phyloP scores from a whole-genome alignment of 2,797 vertebrate genomes.

The Syngnathus rostellatus region DNA sequence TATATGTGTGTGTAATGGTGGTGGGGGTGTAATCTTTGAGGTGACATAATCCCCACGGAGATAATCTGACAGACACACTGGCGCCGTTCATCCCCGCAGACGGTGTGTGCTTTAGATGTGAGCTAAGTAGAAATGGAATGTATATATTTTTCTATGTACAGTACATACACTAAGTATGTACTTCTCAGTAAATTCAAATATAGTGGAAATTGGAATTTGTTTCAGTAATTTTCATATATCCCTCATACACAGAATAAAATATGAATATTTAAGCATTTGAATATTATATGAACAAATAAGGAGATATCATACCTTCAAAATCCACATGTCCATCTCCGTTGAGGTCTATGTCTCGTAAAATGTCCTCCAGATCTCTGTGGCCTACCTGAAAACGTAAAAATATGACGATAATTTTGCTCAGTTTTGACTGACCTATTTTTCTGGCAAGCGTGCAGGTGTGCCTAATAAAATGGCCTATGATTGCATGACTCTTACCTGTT shows the following conservation, averaged over 20 bases:
- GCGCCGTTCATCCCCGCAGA: constrained; percentile 41
- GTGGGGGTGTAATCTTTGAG: constrained; percentile 42
- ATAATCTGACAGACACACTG: constrained; percentile 62
- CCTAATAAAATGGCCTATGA: not conserved
- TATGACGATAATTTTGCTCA: too few relatives aligned
- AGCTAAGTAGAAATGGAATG: constrained; percentile 9
- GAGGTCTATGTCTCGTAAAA: constrained; percentile 92
- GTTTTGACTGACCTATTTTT: not conserved
- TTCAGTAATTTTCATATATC: not conserved
- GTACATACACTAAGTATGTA: not conserved
- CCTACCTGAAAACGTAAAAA: constrained; percentile 69
- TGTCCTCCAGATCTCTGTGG: constrained; percentile 94
- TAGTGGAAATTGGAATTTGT: not conserved
- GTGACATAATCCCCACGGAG: constrained; percentile 58
- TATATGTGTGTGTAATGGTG: not conserved
- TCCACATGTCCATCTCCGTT: constrained; percentile 96
- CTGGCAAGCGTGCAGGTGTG: not conserved
- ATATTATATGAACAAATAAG: not conserved
- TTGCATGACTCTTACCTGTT: constrained; percentile 67
- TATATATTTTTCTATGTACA: not conserved
- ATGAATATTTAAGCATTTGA: not conserved
- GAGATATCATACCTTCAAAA: constrained; percentile 83
- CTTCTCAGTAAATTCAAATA: not conserved
- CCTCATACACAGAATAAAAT: not conserved
- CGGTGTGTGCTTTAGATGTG: constrained; percentile 16